phyloP scores from a whole-genome alignment of 2,888 invertebrate species.

The Nipponacmea schrenckii region DNA sequence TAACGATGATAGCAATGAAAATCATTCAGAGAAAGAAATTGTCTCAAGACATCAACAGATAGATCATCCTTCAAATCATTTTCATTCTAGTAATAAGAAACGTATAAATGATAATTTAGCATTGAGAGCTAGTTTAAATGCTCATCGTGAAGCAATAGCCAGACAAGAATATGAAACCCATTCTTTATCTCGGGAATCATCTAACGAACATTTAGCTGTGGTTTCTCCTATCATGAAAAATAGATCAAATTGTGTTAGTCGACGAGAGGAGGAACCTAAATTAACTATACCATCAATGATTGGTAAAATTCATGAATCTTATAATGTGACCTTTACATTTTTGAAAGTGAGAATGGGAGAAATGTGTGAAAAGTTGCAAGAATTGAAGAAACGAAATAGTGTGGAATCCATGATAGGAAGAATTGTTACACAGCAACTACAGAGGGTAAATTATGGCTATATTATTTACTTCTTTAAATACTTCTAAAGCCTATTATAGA shows the following conservation, averaged over 20 bases:
- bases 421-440: slow-evolving; percentile 41
- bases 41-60: slow-evolving; percentile 16
- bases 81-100: background rate
- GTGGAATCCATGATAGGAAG: slow-evolving; percentile 53
- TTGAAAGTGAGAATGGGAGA: slow-evolving; percentile 47
- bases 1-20: slow-evolving; percentile 23
- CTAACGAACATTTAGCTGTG: slow-evolving; percentile 27
- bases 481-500: background rate
- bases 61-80: slow-evolving; percentile 6
- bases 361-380: slow-evolving; percentile 47
- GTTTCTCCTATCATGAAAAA: slow-evolving; percentile 24
- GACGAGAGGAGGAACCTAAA: slow-evolving; percentile 50
- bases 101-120: background rate
- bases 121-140: slow-evolving; percentile 15
- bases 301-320: slow-evolving; percentile 56
- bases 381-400: slow-evolving; percentile 41
- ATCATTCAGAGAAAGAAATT: slow-evolving; percentile 18
- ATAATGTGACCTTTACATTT: slow-evolving; percentile 54
- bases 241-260: slow-evolving; percentile 7
- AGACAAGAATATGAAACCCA: slow-evolving; percentile 13
- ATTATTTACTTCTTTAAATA: background rate
- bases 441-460: slow-evolving; percentile 13
- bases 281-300: slow-evolving; percentile 53
- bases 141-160: slow-evolving; percentile 13
- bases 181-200: slow-evolving; percentile 15